phyloP scores from a whole-genome alignment of 64 coral and sea anemone species.

The Actinia tenebrosa region DNA sequence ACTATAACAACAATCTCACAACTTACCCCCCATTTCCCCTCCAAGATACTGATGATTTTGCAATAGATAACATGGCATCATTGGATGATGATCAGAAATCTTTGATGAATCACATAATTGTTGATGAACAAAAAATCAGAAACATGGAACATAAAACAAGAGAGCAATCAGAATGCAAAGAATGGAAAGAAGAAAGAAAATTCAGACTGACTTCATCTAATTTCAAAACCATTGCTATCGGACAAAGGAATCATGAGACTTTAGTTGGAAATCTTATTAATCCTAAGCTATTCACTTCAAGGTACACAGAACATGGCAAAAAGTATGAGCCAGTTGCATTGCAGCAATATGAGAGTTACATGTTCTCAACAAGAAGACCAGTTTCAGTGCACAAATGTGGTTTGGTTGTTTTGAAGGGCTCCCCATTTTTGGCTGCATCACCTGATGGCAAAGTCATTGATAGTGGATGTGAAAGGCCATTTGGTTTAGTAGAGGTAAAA shows the following conservation, averaged over 20 bases:
- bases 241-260: constrained; percentile 65
- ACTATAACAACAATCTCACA: background rate
- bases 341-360: constrained; percentile 42
- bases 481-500: constrained; percentile 6
- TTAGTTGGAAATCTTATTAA: constrained; percentile 48
- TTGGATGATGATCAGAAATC: background rate
- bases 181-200: constrained; percentile 52
- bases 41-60: background rate
- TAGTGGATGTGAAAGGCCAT: background rate
- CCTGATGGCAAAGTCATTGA: constrained; percentile 67
- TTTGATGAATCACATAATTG: background rate
- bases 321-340: constrained; percentile 45
- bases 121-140: constrained; percentile 1
- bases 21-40: background rate
- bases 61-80: background rate
- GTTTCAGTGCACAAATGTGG: constrained; percentile 48
- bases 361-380: constrained; percentile 35
- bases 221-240: constrained; percentile 49
- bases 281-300: constrained; percentile 19
- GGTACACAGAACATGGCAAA: constrained; percentile 48
- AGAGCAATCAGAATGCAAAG: constrained; percentile 14
- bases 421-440: background rate
- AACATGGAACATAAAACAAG: constrained; percentile 27
- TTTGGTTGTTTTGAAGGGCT: constrained; percentile 21
- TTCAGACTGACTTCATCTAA: constrained; percentile 49